phyloP scores from a whole-genome alignment of 2,888 invertebrate species.

The Coleophora flavipennella region DNA sequence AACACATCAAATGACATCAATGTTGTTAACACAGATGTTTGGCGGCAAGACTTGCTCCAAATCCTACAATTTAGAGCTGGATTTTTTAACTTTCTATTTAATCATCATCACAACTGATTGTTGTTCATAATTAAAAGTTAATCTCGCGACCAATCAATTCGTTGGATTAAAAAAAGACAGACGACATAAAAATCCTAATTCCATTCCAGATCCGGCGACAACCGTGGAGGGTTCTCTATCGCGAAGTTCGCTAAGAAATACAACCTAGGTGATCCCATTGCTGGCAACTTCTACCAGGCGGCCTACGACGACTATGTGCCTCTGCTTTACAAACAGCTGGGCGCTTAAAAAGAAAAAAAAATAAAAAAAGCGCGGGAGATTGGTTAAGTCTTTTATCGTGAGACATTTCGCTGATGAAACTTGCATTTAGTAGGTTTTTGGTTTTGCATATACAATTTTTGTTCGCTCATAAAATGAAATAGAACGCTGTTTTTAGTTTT shows the following conservation, averaged over 20 bases:
- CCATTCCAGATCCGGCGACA: conserved; percentile 44
- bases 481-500: too few species aligned
- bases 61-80: too few species aligned
- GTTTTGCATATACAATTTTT: not conserved
- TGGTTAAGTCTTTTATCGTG: not conserved
- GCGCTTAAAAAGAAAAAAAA: conserved; percentile 27
- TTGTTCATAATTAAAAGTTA: too few species aligned
- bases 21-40: too few species aligned
- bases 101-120: too few species aligned
- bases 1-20: too few species aligned
- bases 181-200: not conserved
- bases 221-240: conserved; percentile 52
- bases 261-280: conserved; percentile 80
- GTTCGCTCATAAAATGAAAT: too few species aligned
- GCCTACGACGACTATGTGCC: conserved; percentile 87
- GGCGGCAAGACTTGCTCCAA: too few species aligned
- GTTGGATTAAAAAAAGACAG: not conserved
- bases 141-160: too few species aligned
- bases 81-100: too few species aligned
- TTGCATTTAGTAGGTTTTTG: not conserved
- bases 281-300: conserved; percentile 87
- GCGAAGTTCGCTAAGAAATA: conserved; percentile 81
- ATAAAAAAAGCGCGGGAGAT: not conserved
- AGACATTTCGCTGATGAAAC: not conserved
- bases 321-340: conserved; percentile 57